Percentiles rank a stretch among this genome's conserved stretches.
These are phyloP conservation scores for Phortica magna DNA, from an alignment of 2,888 invertebrate genomes.

Conservation along the genomic window DNA sequence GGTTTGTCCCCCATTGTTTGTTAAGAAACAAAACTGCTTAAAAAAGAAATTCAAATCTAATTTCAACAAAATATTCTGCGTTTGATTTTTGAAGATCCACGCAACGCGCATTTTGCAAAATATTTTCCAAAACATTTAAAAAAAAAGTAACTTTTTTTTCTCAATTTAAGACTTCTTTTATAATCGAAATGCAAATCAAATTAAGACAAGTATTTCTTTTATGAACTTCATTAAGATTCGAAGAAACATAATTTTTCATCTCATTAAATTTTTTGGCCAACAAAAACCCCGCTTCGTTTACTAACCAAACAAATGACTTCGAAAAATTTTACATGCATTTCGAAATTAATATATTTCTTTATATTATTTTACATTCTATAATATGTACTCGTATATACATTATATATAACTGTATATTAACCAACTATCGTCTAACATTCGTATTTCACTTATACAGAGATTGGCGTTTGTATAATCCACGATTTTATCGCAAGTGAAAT, in stretches of 20 bases:
- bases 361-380: background rate
- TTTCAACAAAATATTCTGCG: too few relatives aligned
- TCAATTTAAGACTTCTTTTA: too few relatives aligned
- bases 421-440: conserved; percentile 31
- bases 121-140: too few relatives aligned
- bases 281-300: too few relatives aligned
- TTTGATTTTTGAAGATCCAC: too few relatives aligned
- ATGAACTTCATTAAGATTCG: too few relatives aligned
- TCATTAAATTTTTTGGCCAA: too few relatives aligned
- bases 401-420: conserved; percentile 18
- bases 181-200: too few relatives aligned
- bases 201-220: too few relatives aligned
- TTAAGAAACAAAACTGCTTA: conserved; percentile 14
- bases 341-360: background rate
- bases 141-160: too few relatives aligned
- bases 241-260: too few relatives aligned
- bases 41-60: background rate
- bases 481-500: conserved; percentile 73
- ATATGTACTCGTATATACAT: conserved; percentile 1
- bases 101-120: too few relatives aligned
- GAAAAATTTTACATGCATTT: conserved; percentile 38
- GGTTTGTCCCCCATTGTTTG: conserved; percentile 71
- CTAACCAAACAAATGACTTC: conserved; percentile 17
- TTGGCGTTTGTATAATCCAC: conserved; percentile 76
- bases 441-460: conserved; percentile 70